Base-by-base conservation (phyloP, 2,797 vertebrate species). In the Tiaroga cobitis region DNA sequence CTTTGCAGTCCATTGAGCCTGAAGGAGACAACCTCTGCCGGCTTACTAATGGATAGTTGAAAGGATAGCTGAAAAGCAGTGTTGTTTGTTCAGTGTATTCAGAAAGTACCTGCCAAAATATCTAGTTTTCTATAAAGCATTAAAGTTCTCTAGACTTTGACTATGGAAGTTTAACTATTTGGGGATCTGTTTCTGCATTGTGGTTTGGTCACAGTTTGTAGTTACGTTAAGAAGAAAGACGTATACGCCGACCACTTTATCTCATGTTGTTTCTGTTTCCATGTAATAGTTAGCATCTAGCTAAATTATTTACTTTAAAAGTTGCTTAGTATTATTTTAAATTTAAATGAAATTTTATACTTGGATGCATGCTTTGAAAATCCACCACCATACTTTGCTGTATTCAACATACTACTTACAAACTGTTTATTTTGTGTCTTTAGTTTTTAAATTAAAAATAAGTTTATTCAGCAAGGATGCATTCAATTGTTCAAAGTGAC, bases 41-140 rank as follows among this genome's bases (percentile, higher is more conserved):
- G 34, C 29, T 67, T 75, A 29, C 56, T 70, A 51, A 72, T 77
- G 51, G 68, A 54, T 73, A 72, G 29, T 70, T 19, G 56, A 70
- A 34, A 67, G 41, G 41, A 80, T 67, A 67, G 39, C 26, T 32
- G 24, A 19, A 74, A 18, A 18, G 21, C 9, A 32, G 18, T 8
- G 10, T 65, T 46, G 41, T 79, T 43, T 63, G 18, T 46, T 83
- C 56, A 4, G 39, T 61, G 3, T 11, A 19, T 83, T 29, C 5
- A 65, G 34, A 76, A 83, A 75, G 3, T 67, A 67, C 37, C n/a
- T 29, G 4, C 18, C 29, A 29, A 81, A 81, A 70, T 59, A 72
- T 72, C 10, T 16, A 81, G 18, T 29, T 72, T 11, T 39, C 34
- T 43, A 21, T 72, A n/a, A 70, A 51, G 26, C 61, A 49, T 67